Conservation (phyloP, 2,888 invertebrate genomes). For the Leucophenga montana region DNA sequence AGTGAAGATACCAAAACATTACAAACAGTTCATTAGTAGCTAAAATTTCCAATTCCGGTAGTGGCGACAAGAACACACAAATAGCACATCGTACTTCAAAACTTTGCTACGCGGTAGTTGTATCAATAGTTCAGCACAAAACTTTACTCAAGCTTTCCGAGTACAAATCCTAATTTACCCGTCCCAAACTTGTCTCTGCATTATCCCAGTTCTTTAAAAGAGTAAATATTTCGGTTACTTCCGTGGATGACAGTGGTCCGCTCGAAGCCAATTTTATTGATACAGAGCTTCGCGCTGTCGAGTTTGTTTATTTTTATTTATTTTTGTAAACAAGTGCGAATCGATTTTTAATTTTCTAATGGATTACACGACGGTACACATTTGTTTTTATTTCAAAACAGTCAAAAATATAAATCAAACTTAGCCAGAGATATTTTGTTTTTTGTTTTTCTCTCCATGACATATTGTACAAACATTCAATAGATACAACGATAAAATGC, state of each 20-base stretch:
- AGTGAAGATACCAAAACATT: too few species aligned
- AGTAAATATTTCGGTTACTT: too few species aligned
- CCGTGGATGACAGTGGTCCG: too few species aligned
- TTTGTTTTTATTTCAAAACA: neutral
- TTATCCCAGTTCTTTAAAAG: too few species aligned
- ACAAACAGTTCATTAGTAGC: conserved; percentile 20
- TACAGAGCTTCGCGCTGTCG: neutral
- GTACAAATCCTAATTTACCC: neutral
- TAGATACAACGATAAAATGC: too few species aligned
- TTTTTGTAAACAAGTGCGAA: neutral
- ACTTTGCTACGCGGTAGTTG: neutral
- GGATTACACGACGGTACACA: neutral
- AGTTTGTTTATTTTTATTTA: neutral
- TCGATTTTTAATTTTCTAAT: conserved; percentile 6
- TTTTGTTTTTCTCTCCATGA: conserved; percentile 10
- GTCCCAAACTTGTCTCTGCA: too few species aligned
- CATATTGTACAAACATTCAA: too few species aligned
- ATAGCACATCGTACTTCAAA: neutral
- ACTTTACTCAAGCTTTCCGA: neutral
- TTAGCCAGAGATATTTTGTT: too few species aligned
- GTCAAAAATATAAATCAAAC: too few species aligned
- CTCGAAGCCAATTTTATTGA: too few species aligned
- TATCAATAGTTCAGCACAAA: too few species aligned
- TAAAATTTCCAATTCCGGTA: neutral
- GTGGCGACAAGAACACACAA: neutral